These are phyloP conservation scores for Pentamera pediparva DNA, from an alignment of 53 echinoderm and acorn worm genomes.

Conservation along the genomic window DNA sequence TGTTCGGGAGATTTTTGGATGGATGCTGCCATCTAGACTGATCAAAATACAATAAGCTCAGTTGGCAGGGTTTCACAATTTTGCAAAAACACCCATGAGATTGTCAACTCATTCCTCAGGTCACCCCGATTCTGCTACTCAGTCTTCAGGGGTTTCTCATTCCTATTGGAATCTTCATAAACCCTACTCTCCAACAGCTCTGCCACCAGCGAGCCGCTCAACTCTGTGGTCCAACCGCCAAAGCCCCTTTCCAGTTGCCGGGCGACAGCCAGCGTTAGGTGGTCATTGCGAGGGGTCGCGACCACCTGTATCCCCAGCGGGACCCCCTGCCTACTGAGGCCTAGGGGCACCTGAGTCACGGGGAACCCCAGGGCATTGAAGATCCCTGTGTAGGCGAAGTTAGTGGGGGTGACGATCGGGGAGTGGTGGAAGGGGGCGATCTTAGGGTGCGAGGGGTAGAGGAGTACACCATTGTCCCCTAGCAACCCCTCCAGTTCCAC, in stretches of 20 bases:
- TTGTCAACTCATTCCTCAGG: too few species aligned
- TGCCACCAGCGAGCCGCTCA: constrained; percentile 39
- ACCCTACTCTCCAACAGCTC: not conserved
- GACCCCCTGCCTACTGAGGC: constrained; percentile 72
- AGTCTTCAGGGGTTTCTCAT: too few species aligned
- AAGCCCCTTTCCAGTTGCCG: constrained; percentile 80
- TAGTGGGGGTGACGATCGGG: constrained; percentile 78
- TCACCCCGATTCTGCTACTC: too few species aligned
- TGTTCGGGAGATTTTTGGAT: too few species aligned
- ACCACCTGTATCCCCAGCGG: constrained; percentile 90
- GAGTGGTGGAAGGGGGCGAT: constrained; percentile 91
- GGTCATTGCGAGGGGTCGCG: constrained; percentile 74
- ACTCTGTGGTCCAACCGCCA: constrained; percentile 85
- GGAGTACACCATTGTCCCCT: constrained; percentile 76
- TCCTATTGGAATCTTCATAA: too few species aligned
- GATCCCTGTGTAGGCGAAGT: constrained; percentile 76
- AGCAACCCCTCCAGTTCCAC: constrained; percentile 68
- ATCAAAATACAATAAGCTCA: too few species aligned
- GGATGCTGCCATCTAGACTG: too few species aligned
- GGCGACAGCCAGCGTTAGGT: constrained; percentile 82
- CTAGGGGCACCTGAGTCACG: constrained; percentile 88
- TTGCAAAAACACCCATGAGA: too few species aligned
- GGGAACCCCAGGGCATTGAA: constrained; percentile 90
- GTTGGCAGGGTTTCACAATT: too few species aligned
- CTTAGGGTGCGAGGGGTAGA: constrained; percentile 93